Evolutionary conservation across 2,797 vertebrate species (phyloP), one percentile per base, ranked within the genome.

Genomic region (Peromyscus nudipes): DNA sequence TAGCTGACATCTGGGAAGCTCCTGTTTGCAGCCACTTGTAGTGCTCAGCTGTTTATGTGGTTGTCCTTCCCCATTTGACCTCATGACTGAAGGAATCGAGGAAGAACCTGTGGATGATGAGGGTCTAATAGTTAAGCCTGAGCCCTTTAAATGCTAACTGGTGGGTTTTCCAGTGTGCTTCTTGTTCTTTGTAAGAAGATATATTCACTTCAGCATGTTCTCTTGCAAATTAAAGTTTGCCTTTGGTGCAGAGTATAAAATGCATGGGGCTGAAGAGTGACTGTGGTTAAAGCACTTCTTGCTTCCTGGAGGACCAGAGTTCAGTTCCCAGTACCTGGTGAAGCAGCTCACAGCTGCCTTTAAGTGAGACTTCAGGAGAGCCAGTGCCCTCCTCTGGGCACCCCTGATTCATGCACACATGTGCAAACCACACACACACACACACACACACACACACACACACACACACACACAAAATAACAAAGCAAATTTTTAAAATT

Each of bases 211-310:
- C 34, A 67, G 55, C 12, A 62, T 60, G 96, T 49, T 85, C 4
- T 40, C 64, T 79, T 87, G 34, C 62, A 91, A 88, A 37, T 76
- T 64, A 84, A 88, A 55, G 76, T 62, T 46, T 27, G 10, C 11
- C 37, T 55, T 95, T 55, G 57, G 75, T 85, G 46, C 12, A 89
- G 49, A 85, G 60, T 60, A 75, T 37, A 67, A 89, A 96, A 67
- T 90, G 86, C 25, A 46, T 69, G 40, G 40, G 40, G 10, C 16
- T 65, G 64, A 43, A 84, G 60, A 64, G 64, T 83, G 37, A 6
- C 27, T 31, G 27, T 29, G 27, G 60, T 17, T 65, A 64, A 84
- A 84, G 16, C 27, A 60, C 55, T 55, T n/a, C 23, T 21, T 64
- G 57, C 16, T 84, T 64, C 64, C 12, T 4, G 19, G 27, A 64